A percentile compares a stretch with the other conserved stretches of the same genome.
Evolutionary conservation across 2,113 vertebrate species (phyloP).

Genomic region (Sturnira hondurensis): DNA sequence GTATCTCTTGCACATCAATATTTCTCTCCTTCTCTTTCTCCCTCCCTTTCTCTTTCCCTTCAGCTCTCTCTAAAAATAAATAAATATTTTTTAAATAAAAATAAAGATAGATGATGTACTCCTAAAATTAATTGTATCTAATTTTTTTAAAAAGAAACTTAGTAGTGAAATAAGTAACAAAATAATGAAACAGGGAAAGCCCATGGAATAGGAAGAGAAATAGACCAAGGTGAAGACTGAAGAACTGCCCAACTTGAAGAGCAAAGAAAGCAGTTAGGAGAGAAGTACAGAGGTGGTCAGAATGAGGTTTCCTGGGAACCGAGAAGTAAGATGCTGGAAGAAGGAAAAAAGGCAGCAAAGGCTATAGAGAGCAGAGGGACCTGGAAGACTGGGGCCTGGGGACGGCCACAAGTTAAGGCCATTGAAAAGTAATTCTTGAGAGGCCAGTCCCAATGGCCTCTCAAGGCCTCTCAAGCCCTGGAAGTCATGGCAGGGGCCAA

Average conservation of each 20-base stretch:
- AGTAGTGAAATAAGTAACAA: neutral
- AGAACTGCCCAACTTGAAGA: neutral
- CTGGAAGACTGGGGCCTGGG: no score
- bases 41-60: no score
- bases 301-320: neutral
- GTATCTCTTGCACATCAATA: neutral
- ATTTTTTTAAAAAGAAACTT: neutral
- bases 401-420: no score
- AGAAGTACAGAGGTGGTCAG: neutral
- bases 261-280: neutral
- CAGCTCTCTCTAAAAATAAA: no score
- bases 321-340: neutral
- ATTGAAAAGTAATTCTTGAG: no score
- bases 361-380: neutral
- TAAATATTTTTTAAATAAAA: neutral
- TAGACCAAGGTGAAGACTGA: neutral
- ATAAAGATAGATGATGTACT: neutral
- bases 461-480: no score
- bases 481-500: no score
- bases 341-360: neutral
- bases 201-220: neutral
- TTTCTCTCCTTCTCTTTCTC: neutral
- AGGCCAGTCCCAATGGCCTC: no score
- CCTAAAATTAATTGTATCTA: neutral
- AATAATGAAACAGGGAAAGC: neutral